Conservation (phyloP, 2,113 vertebrate genomes). For the pig (Sus scrofa) region T2T-Sscrofa CM000829.6:26247501-26248000, state of each 20-base stretch:
- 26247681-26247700: neutral
- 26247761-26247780: neutral
- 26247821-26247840: neutral
- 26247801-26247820: neutral
- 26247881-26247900: neutral
- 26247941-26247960: neutral
- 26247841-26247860: neutral
- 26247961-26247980: neutral
- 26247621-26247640: neutral
- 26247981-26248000: neutral
- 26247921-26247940: neutral
- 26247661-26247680: neutral
- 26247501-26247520: too few species aligned
- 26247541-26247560: conserved; percentile 96
- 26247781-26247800: neutral
- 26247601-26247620: too few species aligned
- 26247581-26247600: too few species aligned
- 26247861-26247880: neutral
- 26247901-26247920: neutral
- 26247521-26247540: conserved; percentile 96
- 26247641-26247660: neutral
- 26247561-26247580: conserved; percentile 97
- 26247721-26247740: neutral
- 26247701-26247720: neutral
- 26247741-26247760: neutral